phyloP scores from a whole-genome alignment of 2,113 vertebrate genomes.

The Rhea pennata region DNA sequence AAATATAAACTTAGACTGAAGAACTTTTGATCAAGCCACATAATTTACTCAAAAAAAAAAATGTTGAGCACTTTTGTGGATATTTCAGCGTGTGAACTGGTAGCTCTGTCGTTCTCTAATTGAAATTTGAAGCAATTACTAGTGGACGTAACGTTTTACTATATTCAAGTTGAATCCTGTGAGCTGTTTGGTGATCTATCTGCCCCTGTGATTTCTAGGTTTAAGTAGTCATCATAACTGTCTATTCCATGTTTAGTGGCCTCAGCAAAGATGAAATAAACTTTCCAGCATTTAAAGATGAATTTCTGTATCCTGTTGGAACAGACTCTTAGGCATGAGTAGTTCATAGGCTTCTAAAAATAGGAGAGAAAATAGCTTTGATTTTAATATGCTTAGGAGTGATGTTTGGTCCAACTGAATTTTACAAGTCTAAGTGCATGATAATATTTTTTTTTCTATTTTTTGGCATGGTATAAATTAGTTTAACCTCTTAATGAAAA shows the following conservation, averaged over 20 bases:
- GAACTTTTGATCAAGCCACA: background rate
- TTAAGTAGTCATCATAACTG: background rate
- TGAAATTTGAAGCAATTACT: background rate
- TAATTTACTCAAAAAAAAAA: background rate
- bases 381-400: background rate
- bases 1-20: background rate
- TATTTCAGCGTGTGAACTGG: rapidly evolving
- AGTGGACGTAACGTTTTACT: background rate
- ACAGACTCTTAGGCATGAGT: background rate
- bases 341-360: background rate
- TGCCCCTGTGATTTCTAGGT: background rate
- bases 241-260: background rate
- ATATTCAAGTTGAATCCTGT: background rate
- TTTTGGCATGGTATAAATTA: background rate
- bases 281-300: background rate
- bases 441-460: rapidly evolving
- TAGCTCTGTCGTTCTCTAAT: background rate
- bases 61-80: background rate
- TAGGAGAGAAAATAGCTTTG: background rate
- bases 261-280: background rate
- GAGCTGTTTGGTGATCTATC: background rate
- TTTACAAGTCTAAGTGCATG: background rate
- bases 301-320: background rate
- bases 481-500: background rate
- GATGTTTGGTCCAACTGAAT: background rate